These are phyloP conservation scores for Lophotriccus pileatus DNA, from an alignment of 2,797 vertebrate species.

Conservation along the genomic window DNA sequence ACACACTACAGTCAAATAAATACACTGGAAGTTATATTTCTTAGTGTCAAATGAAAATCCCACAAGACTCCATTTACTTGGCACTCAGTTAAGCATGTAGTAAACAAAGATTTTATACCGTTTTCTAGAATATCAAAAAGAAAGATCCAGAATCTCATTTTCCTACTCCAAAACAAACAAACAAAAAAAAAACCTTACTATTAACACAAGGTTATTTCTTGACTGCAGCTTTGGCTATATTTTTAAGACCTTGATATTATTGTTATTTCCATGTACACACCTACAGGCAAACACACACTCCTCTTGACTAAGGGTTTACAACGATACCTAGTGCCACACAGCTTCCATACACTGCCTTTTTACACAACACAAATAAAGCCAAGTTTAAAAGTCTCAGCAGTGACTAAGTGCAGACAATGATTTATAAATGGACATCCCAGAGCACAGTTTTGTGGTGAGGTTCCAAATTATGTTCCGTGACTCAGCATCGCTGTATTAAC, in stretches of 20 bases:
- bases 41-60: neutral
- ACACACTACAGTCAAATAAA: neutral
- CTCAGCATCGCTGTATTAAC: neutral
- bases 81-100: neutral
- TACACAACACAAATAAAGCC: neutral
- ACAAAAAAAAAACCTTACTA: neutral
- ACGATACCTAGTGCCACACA: accelerated
- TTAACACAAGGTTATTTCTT: neutral
- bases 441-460: neutral
- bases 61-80: neutral
- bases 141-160: neutral
- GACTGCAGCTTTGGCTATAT: neutral
- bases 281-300: neutral
- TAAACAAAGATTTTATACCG: neutral
- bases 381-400: neutral
- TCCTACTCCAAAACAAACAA: neutral
- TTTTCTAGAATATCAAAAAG: neutral
- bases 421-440: neutral
- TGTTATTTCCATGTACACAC: neutral
- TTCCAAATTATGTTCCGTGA: neutral
- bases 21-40: neutral
- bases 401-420: neutral
- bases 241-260: neutral
- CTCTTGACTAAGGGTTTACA: neutral
- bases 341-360: neutral